These are phyloP conservation scores for Tinea pellionella DNA, from an alignment of 2,888 invertebrate genomes.

Conservation along the genomic window DNA sequence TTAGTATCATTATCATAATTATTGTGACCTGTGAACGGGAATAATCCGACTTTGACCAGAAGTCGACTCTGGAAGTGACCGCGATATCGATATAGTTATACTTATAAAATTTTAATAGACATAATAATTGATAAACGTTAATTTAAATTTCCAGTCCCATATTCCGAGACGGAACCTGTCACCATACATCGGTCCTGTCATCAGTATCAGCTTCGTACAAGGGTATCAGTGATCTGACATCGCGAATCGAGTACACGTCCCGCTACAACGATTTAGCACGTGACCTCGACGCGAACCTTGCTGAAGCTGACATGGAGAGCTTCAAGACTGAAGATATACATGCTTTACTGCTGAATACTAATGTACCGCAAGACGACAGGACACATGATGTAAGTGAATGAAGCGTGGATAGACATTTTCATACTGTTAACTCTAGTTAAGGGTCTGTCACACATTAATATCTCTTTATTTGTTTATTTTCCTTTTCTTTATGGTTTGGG, in stretches of 20 bases:
- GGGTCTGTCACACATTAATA: neutral
- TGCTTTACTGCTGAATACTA: constrained; percentile 79
- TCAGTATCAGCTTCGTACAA: constrained; percentile 86
- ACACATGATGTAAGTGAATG: constrained; percentile 57
- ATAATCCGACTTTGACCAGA: too few species aligned
- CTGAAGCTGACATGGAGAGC: constrained; percentile 95
- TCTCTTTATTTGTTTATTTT: constrained; percentile 7
- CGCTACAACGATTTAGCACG: constrained; percentile 89
- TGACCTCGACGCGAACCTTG: constrained; percentile 92
- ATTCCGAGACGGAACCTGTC: constrained; percentile 84
- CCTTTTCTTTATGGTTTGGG: neutral
- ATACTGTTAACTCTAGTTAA: neutral
- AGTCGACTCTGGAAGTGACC: too few species aligned
- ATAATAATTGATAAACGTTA: neutral
- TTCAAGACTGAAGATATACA: constrained; percentile 93
- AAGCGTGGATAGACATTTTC: neutral
- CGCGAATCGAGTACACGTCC: constrained; percentile 63
- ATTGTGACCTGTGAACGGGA: too few species aligned
- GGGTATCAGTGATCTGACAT: constrained; percentile 72
- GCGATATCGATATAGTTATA: too few species aligned
- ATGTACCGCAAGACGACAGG: constrained; percentile 73
- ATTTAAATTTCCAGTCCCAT: constrained; percentile 61
- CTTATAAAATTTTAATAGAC: too few species aligned
- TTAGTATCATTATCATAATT: constrained; percentile 39
- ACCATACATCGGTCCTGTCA: constrained; percentile 83